Base-by-base conservation (phyloP, 2,113 vertebrate genomes). In the Entomyzon cyanotis region DNA sequence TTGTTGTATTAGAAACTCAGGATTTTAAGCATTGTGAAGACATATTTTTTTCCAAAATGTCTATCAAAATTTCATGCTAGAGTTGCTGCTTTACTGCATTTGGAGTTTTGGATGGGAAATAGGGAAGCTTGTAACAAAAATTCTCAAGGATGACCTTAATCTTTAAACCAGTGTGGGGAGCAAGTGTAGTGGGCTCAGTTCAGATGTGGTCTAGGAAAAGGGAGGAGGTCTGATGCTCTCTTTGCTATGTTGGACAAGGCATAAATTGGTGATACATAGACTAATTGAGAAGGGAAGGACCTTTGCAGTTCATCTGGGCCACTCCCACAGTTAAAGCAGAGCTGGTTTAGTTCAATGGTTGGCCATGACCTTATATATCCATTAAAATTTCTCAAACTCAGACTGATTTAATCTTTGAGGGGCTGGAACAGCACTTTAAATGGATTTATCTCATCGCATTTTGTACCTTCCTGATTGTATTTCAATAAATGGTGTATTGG, bases 41-140 rank as follows among this genome's bases (percentile, higher is more conserved):
- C 1, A 0, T 27, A 0, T 55, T 75, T 71, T 50, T 50, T 49
- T 47, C 10, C 8, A n/a, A 86, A 84, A 46, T 30, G 0, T 39
- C 47, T 30, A 5, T 47, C 25, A 70, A 60, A 90, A 42, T 39
- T 50, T 70, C 9, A 1, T 37, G 5, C 16, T 46, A 28, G 8
- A 3, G 6, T 20, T 82, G 7, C 8, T 65, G 15, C 5, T 69
- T 84, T 78, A 27, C 8, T 9, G 7, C 6, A 31, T 75, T 82
- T 73, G 52, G n/a, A 35, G 25, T 88, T 93, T 94, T 71, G 21
- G 41, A 84, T 50, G 10, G 9, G 24, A n/a, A 81, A 74, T 47
- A n/a, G 35, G 11, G 33, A 59, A 52, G 12, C 10, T 47, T 59
- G 10, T 50, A 15, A 67, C 68, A 71, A 65, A 37, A 5, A 5